A percentile compares a stretch with the other conserved stretches of the same genome.
Conservation (phyloP, 2,888 invertebrate genomes). For the Ichneumoninae sp. region DNA sequence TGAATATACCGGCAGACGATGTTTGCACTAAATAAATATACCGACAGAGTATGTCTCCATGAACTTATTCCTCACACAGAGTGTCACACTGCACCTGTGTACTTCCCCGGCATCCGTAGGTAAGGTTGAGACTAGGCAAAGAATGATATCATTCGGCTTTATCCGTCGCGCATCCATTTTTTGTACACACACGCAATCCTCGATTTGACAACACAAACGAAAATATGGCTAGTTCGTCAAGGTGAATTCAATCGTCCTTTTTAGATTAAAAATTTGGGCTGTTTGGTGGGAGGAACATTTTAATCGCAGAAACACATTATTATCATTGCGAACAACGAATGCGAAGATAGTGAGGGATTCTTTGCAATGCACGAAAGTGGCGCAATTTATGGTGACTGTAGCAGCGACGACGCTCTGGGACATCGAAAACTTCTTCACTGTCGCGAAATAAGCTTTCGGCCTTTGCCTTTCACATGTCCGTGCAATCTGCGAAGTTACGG, state of each 20-base stretch:
- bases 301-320: not conserved
- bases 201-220: conserved; percentile 69
- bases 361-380: conserved; percentile 13
- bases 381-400: conserved; percentile 16
- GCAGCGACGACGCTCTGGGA: not conserved
- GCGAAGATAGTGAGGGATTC: not conserved
- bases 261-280: not conserved
- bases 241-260: conserved; percentile 80
- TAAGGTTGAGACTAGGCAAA: not conserved
- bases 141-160: not conserved
- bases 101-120: not conserved
- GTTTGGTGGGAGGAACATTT: not conserved
- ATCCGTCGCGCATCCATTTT: not conserved
- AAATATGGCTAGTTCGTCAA: conserved; percentile 89
- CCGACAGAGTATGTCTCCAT: not conserved
- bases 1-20: no score
- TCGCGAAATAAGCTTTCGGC: not conserved
- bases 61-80: not conserved
- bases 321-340: not conserved
- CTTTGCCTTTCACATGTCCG: not conserved
- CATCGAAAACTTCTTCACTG: not conserved
- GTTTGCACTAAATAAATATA: no score
- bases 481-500: not conserved
- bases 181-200: not conserved
- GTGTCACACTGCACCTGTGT: not conserved